Base-by-base conservation (phyloP, 2,113 vertebrate genomes). In the Tympanuchus pallidicinctus region DNA sequence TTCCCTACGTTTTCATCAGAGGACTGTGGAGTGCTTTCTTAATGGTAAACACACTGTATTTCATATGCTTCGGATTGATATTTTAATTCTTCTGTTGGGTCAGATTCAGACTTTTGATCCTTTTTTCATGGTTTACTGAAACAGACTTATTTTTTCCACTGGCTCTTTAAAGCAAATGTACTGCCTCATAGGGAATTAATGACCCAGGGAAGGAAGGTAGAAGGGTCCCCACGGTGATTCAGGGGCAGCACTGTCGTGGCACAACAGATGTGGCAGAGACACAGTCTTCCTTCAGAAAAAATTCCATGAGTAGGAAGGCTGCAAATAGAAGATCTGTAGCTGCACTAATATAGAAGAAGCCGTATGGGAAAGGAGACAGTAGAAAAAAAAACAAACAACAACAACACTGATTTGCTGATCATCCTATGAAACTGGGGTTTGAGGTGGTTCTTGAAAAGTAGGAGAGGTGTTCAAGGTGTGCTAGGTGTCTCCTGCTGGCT, bases 11-110 rank as follows among this genome's bases (percentile, higher is more conserved):
- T 86, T 45, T 64, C 67, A n/a, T 52, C 21, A 28, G 52, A 27
- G 32, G 34, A 64, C 74, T 81, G 24, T 30, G 19, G 8, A 0
- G 0, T 54, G 54, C 57, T 90, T 78, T 83, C 28, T 4, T 25
- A 7, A 48, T 0, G 0, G 47, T 63, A 45, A 45, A 38, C 15
- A n/a, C 2, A 5, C n/a, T 30, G 0, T 38, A 24, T 52, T 63
- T 27, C 50, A 38, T 43, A 17, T 24, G 7, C 71, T 88, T 59
- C 42, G 38, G 57, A 34, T 0, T 71, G 42, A 22, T 71, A 38
- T 2, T 73, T 63, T 12, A 89, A 60, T 81, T 66, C 32, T 70
- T 86, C 52, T 79, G 30, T 25, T 59, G 19, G 22, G 5, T 84
- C 65, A 13, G 10, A 48, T 78, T 81, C 81, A 43, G 38, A 13